Conservation (phyloP, 2,888 invertebrate species). For the Caenorhabditis sp. region DNA sequence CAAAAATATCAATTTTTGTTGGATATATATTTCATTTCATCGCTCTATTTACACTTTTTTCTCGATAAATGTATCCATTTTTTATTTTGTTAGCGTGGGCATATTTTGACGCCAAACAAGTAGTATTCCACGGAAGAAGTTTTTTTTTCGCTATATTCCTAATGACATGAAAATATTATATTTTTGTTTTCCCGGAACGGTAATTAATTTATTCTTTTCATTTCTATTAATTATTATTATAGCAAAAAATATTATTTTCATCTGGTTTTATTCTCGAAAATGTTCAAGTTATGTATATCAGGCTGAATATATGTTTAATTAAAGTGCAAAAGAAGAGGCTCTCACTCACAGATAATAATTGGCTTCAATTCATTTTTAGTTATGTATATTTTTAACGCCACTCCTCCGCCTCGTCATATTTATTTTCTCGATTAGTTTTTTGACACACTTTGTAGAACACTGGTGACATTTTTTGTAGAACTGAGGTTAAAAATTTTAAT, state of each 20-base stretch:
- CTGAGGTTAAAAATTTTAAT: too few relatives aligned
- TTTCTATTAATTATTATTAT: background rate
- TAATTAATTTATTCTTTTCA: background rate
- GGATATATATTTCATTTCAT: background rate
- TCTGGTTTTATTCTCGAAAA: background rate
- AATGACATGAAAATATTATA: slow-evolving; percentile 2
- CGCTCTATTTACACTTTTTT: background rate
- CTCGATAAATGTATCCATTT: background rate
- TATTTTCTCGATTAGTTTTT: too few relatives aligned
- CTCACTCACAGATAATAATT: background rate
- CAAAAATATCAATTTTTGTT: background rate
- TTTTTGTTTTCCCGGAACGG: background rate
- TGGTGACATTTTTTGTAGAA: too few relatives aligned
- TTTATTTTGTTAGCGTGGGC: too few relatives aligned
- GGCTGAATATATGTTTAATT: background rate
- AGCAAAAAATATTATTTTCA: too few relatives aligned
- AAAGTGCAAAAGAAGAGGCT: background rate
- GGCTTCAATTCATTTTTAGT: background rate
- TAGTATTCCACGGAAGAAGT: too few relatives aligned
- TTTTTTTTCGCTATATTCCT: background rate
- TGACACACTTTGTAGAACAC: too few relatives aligned
- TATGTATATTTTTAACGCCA: background rate
- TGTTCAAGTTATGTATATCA: background rate
- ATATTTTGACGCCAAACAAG: too few relatives aligned
- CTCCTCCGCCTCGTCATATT: too few relatives aligned